phyloP scores from a whole-genome alignment of 2,888 invertebrate genomes.

The Dolichomitus sp. region DNA sequence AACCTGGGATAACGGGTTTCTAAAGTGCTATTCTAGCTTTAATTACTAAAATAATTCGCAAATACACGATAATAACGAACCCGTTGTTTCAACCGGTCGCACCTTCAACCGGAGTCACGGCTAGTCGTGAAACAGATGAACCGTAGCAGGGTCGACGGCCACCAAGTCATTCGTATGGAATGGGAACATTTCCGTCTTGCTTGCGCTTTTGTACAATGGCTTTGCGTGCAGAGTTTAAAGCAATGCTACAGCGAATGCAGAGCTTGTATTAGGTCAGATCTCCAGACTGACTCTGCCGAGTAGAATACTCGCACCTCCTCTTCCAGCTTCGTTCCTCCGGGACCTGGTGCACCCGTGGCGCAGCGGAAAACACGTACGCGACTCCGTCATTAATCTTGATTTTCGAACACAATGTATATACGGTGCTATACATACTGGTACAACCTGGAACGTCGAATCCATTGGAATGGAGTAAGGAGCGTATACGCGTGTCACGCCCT shows the following conservation, averaged over 20 bases:
- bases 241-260: neutral
- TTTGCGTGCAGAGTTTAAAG: neutral
- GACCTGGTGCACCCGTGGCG: constrained; percentile 68
- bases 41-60: neutral
- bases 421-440: neutral
- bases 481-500: constrained; percentile 50
- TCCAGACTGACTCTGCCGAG: neutral
- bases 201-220: neutral
- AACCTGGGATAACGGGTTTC: too few relatives aligned
- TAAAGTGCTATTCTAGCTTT: too few relatives aligned
- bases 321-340: constrained; percentile 61
- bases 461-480: constrained; percentile 32
- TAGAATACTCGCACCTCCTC: constrained; percentile 1
- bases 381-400: constrained; percentile 81
- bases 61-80: neutral
- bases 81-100: constrained; percentile 27
- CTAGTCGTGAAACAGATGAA: constrained; percentile 30
- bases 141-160: constrained; percentile 17
- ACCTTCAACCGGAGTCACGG: constrained; percentile 29
- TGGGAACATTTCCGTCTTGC: constrained; percentile 15
- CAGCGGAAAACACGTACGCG: constrained; percentile 68
- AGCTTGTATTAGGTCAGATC: neutral
- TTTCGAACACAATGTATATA: constrained; percentile 68
- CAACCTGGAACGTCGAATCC: constrained; percentile 29
- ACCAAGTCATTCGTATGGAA: constrained; percentile 38